A percentile compares a stretch with the other conserved stretches of the same genome.
Conservation (phyloP, 2,113 vertebrate species). For the Rhegmatorhina hoffmannsi region DNA sequence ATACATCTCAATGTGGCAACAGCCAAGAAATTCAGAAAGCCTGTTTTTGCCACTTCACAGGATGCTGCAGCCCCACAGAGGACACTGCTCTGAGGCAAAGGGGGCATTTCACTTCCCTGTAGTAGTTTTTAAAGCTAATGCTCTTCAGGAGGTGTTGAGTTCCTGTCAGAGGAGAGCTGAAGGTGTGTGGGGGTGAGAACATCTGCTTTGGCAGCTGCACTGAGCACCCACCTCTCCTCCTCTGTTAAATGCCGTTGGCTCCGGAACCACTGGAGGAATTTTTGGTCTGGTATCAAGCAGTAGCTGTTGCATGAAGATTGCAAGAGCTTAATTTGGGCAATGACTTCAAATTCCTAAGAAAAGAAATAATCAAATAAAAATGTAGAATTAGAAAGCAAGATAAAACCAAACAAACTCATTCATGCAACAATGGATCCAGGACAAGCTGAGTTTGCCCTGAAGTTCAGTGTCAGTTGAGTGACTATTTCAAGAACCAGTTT, state of each 20-base stretch:
- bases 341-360: conserved; percentile 92
- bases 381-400: background rate
- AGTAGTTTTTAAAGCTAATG: background rate
- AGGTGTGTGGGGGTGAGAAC: background rate
- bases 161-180: background rate
- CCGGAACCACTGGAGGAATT: conserved; percentile 90
- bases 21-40: background rate
- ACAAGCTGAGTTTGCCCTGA: background rate
- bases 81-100: background rate
- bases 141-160: background rate
- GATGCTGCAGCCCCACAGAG: background rate
- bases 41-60: background rate
- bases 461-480: background rate
- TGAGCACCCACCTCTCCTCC: conserved; percentile 86
- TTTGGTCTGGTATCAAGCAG: conserved; percentile 81
- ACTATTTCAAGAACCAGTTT: background rate
- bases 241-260: conserved; percentile 84
- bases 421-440: background rate
- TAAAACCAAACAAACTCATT: background rate
- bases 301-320: conserved; percentile 96
- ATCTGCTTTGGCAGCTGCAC: background rate
- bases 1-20: background rate
- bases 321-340: conserved; percentile 93
- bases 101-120: background rate
- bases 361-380: background rate